Base-by-base conservation (phyloP, 1,140 invertebrate species). In the Hypsibius dujardini region DNA sequence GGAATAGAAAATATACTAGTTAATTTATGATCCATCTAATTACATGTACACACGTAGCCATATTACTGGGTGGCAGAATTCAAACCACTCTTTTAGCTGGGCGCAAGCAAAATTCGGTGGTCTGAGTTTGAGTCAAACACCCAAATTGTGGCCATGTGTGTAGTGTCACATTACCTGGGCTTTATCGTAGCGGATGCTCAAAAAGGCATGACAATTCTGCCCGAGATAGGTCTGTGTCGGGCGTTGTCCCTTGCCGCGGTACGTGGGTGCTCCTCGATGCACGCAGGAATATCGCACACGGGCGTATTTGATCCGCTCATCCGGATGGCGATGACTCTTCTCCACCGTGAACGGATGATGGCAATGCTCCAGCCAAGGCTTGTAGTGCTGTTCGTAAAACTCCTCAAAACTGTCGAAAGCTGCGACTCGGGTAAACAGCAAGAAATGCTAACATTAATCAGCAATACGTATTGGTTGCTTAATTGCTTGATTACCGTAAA, bases 211-310 rank as follows among this genome's bases (percentile, higher is more conserved):
- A 56, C 50, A 56, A 56, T 56, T n/a, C 50, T 12, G 50, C 50
- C 50, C 50, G 50, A 56, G 50, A n/a, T 56, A 56, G n/a, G 50
- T 56, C n/a, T 56, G 50, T 12, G 7, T 56, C 7, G 50, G 50
- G n/a, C 50, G 50, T 56, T 56, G 7, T 7, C 50, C 50, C 50
- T 7, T 56, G 7, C 50, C 50, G 7, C 50, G 50, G n/a, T 56
- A 56, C n/a, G 7, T 56, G 7, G 50, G 50, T 56, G 7, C 7
- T 56, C 50, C 50, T n/a, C 50, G 50, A 56, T 56, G 50, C 7
- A 56, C 50, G 50, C 50, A 56, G 50, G 50, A 56, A 56, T 56
- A 56, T 56, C n/a, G 7, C 7, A 56, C 50, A 56, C 50, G 50
- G n/a, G n/a, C 50, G 50, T 56, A 56, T 7, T n/a, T 7, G 50